These are phyloP conservation scores for Labroides dimidiatus DNA, from an alignment of 2,797 vertebrate genomes.

Conservation along the genomic window DNA sequence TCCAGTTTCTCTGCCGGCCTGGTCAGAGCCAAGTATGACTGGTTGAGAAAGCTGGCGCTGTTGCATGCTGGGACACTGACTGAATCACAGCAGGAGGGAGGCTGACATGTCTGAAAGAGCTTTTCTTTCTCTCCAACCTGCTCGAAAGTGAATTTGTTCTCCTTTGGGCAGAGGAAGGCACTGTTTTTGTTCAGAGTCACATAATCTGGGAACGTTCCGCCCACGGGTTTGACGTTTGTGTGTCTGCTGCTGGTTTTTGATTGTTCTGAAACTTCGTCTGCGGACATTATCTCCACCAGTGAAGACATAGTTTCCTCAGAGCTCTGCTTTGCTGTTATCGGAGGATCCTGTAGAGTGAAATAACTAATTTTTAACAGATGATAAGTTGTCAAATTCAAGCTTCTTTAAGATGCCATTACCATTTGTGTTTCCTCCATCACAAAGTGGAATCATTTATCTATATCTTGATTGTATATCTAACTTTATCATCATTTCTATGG, in stretches of 20 bases:
- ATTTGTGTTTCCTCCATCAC: no score
- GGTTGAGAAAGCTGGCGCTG: slow-evolving; percentile 76
- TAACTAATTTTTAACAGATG: no score
- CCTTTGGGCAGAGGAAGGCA: slow-evolving; percentile 44
- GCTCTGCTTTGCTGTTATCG: slow-evolving; percentile 72
- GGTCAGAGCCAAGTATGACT: slow-evolving; percentile 73
- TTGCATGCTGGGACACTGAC: slow-evolving; percentile 11
- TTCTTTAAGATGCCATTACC: no score
- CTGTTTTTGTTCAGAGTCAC: slow-evolving; percentile 78
- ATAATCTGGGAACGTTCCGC: slow-evolving; percentile 76
- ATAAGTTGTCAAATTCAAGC: no score
- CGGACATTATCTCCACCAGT: slow-evolving; percentile 81
- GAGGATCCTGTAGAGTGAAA: slow-evolving; percentile 62
- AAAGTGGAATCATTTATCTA: no score
- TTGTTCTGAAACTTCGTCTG: slow-evolving; percentile 52
- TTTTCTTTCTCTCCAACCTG: slow-evolving; percentile 38
- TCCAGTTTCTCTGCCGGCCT: slow-evolving; percentile 42
- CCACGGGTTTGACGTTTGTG: slow-evolving; percentile 2
- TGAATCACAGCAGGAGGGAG: slow-evolving; percentile 36
- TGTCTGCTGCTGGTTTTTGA: slow-evolving; percentile 1
- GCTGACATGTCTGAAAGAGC: slow-evolving; percentile 14
- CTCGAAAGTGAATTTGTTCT: slow-evolving; percentile 74
- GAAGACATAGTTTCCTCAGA: slow-evolving; percentile 73
- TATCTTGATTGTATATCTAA: no score
- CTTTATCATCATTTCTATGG: no score